Conservation (phyloP, 2,113 vertebrate species). For the Grantiella picta region DNA sequence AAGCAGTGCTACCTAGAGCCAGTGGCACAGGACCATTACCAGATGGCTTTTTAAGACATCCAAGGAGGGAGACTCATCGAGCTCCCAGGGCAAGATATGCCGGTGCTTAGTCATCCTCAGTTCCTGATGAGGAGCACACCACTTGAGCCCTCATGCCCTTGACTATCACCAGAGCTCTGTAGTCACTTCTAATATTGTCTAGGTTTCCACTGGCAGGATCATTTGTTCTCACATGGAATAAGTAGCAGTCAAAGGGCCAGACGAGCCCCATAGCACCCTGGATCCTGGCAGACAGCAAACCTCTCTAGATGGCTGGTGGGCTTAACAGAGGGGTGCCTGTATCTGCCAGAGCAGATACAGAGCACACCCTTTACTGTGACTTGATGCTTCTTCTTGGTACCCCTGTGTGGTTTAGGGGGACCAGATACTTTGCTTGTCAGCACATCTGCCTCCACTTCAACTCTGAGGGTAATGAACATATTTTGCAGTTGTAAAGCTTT, state of each 20-base stretch:
- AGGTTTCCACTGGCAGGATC: neutral
- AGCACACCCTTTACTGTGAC: neutral
- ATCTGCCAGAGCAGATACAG: neutral
- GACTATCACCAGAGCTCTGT: neutral
- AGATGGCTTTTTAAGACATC: neutral
- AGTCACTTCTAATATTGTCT: neutral
- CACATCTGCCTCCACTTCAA: neutral
- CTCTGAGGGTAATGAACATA: neutral
- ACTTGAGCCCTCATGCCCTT: neutral
- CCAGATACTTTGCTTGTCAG: neutral
- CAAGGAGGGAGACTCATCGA: neutral
- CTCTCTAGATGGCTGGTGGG: neutral
- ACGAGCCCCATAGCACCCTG: neutral
- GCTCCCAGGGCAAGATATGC: neutral
- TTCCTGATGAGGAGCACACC: neutral
- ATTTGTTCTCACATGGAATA: neutral
- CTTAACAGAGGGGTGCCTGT: neutral
- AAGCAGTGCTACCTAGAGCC: neutral
- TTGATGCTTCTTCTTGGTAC: neutral
- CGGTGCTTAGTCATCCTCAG: neutral
- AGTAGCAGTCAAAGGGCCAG: neutral
- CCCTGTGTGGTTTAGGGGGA: neutral
- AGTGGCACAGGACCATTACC: neutral
- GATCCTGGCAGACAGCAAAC: neutral
- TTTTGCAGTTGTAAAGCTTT: neutral